Conservation (phyloP, 2,888 invertebrate genomes). For the Emmelina monodactyla region DNA sequence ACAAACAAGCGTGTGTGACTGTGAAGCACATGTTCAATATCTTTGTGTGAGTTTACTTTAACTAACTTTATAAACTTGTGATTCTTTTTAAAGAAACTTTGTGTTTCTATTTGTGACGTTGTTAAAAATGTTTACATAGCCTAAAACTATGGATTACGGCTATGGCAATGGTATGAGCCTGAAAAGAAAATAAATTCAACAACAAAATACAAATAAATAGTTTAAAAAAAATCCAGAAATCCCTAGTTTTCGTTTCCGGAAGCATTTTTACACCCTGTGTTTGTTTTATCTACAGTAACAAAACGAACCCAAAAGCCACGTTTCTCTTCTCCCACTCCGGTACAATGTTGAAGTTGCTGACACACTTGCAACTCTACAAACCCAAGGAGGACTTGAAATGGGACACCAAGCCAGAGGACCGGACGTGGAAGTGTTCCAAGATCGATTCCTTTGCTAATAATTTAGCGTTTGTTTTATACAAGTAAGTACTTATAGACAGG, state of each 20-base stretch:
- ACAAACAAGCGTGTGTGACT: conserved; percentile 78
- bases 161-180: no score
- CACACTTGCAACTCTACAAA: conserved; percentile 76
- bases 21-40: conserved; percentile 74
- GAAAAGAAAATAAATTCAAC: no score
- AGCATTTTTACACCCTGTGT: no score
- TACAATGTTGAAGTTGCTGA: conserved; percentile 76
- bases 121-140: no score
- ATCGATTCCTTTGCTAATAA: conserved; percentile 85
- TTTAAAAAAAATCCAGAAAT: no score
- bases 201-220: no score
- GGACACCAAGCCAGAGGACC: conserved; percentile 43
- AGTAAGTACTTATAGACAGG: no score
- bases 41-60: conserved; percentile 65
- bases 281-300: conserved; percentile 23
- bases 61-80: background rate
- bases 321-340: conserved; percentile 87
- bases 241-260: no score
- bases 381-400: conserved; percentile 69
- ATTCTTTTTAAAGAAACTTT: no score
- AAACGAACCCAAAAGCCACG: conserved; percentile 49
- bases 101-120: no score
- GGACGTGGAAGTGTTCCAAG: conserved; percentile 66
- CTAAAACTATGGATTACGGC: no score
- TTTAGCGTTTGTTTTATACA: conserved; percentile 76